Percentiles rank a stretch among this genome's conserved stretches.
Evolutionary conservation across 2,113 vertebrate genomes (phyloP).

Genomic region (Xiphophorus couchianus): DNA sequence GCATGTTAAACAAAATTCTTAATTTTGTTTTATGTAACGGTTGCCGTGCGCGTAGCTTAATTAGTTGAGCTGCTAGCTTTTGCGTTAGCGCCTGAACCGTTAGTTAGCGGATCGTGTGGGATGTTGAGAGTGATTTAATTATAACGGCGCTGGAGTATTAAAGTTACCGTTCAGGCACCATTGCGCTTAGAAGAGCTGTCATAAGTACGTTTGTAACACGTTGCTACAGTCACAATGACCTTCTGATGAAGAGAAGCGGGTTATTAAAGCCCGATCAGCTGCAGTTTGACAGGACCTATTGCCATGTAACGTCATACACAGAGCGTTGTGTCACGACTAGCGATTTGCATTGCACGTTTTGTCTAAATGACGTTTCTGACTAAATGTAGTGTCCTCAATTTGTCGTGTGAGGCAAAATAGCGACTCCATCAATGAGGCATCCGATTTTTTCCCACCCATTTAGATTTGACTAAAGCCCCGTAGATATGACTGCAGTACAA

Average conservation of each 20-base stretch:
- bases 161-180: too few species aligned
- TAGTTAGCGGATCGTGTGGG: slow-evolving; percentile 30
- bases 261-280: slow-evolving; percentile 4
- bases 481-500: background rate
- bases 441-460: background rate
- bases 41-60: background rate
- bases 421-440: background rate
- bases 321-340: slow-evolving; percentile 42
- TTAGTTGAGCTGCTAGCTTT: slow-evolving; percentile 1
- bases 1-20: slow-evolving; percentile 1
- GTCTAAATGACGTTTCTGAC: background rate
- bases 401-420: background rate
- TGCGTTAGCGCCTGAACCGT: slow-evolving; percentile 18
- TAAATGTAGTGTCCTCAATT: background rate
- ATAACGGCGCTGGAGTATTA: background rate
- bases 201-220: background rate
- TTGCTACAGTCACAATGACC: background rate
- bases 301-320: background rate
- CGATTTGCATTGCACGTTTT: background rate
- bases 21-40: background rate
- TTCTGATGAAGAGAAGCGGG: background rate
- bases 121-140: slow-evolving; percentile 11
- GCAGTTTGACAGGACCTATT: slow-evolving; percentile 3
- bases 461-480: background rate
- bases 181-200: background rate